Conservation (phyloP, 2,888 invertebrate genomes). For the Chaetogeoica ovagalla region DNA sequence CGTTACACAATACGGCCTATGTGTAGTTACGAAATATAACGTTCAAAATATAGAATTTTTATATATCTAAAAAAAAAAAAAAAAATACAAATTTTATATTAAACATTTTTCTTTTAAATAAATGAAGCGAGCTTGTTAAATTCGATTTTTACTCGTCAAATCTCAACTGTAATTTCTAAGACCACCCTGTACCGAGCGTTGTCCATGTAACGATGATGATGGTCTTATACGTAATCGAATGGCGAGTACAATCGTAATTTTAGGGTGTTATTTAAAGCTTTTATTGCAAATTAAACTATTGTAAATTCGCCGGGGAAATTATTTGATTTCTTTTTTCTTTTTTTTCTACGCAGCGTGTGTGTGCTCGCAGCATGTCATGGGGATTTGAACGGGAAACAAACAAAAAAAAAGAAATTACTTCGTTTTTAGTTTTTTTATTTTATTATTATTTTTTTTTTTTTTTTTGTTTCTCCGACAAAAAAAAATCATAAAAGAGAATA, state of each 20-base stretch:
- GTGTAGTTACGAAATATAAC: too few species aligned
- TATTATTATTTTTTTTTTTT: neutral
- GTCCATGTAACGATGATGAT: neutral
- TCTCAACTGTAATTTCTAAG: neutral
- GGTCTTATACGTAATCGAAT: neutral
- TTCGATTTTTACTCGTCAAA: too few species aligned
- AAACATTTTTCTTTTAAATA: too few species aligned
- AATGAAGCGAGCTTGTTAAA: too few species aligned
- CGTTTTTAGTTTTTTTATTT: conserved; percentile 17
- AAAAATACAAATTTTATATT: too few species aligned
- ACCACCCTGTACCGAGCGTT: conserved; percentile 5
- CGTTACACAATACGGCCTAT: too few species aligned
- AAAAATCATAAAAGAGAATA: conserved; percentile 41
- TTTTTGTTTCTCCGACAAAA: conserved; percentile 18
- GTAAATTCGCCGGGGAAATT: conserved; percentile 37
- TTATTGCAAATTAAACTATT: conserved; percentile 49
- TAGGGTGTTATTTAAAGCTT: conserved; percentile 40
- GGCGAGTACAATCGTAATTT: neutral
- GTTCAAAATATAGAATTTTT: too few species aligned
- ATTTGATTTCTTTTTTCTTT: neutral
- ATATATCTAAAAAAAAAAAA: too few species aligned
- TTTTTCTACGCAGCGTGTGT: conserved; percentile 34
- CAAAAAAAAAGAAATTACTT: conserved; percentile 39
- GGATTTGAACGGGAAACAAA: conserved; percentile 33
- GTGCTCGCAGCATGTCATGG: conserved; percentile 28